Percentiles rank a stretch among this genome's conserved stretches.
phyloP scores from a whole-genome alignment of 2,113 vertebrate genomes.

The Nothoprocta perdicaria region DNA sequence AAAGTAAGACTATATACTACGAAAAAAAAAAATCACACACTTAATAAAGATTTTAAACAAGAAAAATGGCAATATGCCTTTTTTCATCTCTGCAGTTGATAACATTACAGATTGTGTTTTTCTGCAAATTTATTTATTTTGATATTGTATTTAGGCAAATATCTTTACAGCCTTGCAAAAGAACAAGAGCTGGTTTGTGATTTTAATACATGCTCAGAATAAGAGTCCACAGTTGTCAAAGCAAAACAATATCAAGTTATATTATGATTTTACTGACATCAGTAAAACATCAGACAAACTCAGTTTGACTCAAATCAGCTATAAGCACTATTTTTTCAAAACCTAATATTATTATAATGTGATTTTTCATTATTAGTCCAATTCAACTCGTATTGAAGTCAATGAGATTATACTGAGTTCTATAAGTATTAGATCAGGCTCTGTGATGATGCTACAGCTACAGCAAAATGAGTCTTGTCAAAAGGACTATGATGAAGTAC shows the following conservation, averaged over 20 bases:
- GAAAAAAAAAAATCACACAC: background rate
- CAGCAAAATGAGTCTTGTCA: constrained; percentile 40
- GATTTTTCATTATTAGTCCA: constrained; percentile 71
- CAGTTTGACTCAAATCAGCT: constrained; percentile 68
- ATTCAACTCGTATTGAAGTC: constrained; percentile 67
- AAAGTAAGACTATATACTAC: constrained; percentile 4
- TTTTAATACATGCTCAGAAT: constrained; percentile 51
- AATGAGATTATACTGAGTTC: constrained; percentile 67
- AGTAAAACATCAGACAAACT: constrained; percentile 68
- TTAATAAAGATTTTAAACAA: background rate
- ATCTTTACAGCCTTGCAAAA: background rate
- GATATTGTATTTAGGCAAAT: constrained; percentile 18
- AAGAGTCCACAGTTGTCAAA: constrained; percentile 43
- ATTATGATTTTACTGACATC: constrained; percentile 64
- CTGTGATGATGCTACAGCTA: constrained; percentile 28
- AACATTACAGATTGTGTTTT: background rate
- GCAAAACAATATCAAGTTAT: constrained; percentile 51
- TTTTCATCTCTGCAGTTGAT: background rate
- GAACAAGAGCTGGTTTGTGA: constrained; percentile 29
- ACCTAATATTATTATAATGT: constrained; percentile 65
- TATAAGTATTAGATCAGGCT: constrained; percentile 58
- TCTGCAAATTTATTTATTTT: background rate
- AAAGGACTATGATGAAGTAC: constrained; percentile 36
- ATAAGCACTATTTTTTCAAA: constrained; percentile 67
- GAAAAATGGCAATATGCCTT: background rate